These are phyloP conservation scores for Prochilodus magdalenae DNA, from an alignment of 2,113 vertebrate species.

Conservation along the genomic window DNA sequence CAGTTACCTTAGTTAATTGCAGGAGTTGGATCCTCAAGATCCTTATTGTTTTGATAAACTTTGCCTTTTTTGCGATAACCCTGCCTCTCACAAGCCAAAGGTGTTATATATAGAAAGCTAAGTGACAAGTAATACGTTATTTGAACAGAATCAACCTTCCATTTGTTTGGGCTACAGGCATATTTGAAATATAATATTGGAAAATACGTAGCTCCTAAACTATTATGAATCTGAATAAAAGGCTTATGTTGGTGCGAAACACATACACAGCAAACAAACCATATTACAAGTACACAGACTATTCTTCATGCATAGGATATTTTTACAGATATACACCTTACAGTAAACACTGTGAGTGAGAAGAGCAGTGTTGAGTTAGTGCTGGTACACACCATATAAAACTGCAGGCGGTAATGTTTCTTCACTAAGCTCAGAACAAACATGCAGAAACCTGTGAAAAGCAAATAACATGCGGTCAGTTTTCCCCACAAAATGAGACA, in stretches of 20 bases:
- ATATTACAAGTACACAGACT: neutral
- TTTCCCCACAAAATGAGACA: neutral
- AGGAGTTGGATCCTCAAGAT: too few relatives aligned
- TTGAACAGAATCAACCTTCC: neutral
- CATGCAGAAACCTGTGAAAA: slow-evolving; percentile 98
- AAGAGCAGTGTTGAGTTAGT: neutral
- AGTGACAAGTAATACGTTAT: neutral
- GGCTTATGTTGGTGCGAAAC: neutral
- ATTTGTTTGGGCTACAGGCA: neutral
- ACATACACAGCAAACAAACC: neutral
- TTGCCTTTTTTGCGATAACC: too few relatives aligned
- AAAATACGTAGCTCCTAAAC: neutral
- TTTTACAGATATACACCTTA: neutral
- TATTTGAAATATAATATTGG: neutral
- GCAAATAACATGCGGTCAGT: slow-evolving; percentile 79
- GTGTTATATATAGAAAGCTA: neutral
- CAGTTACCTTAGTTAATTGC: neutral
- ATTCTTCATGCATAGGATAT: neutral
- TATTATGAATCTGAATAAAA: neutral
- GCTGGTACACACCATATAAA: slow-evolving; percentile 97
- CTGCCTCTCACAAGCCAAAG: neutral
- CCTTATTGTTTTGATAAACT: too few relatives aligned
- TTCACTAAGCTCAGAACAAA: slow-evolving; percentile 99
- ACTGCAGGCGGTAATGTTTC: slow-evolving; percentile 99
- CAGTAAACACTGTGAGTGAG: slow-evolving; percentile 9